phyloP scores from a whole-genome alignment of 2,888 invertebrate species.

The Neoascia interrupta region DNA sequence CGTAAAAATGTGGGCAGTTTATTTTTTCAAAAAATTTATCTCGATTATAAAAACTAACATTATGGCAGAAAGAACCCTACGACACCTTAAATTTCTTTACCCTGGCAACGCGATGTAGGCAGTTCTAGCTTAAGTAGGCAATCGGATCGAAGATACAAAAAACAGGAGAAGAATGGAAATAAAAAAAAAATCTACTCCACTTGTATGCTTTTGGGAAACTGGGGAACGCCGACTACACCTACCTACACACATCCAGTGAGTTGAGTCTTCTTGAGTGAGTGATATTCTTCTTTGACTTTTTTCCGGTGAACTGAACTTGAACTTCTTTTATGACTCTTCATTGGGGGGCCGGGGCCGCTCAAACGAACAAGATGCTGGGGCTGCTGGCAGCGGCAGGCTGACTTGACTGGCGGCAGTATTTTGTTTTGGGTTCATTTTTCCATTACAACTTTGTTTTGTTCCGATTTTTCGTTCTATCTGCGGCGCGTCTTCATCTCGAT shows the following conservation, averaged over 20 bases:
- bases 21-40: too few relatives aligned
- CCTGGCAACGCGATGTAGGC: conserved; percentile 13
- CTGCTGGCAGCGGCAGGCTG: conserved; percentile 8
- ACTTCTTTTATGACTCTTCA: conserved; percentile 67
- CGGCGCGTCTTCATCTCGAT: conserved; percentile 62
- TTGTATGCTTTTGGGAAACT: conserved; percentile 29
- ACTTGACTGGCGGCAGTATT: conserved; percentile 44
- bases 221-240: conserved; percentile 24
- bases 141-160: neutral
- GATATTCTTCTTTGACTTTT: conserved; percentile 31
- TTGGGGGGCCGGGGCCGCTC: conserved; percentile 63
- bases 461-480: conserved; percentile 65
- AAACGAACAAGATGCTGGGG: conserved; percentile 34
- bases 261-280: conserved; percentile 66
- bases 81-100: neutral
- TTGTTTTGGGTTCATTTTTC: conserved; percentile 65
- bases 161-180: neutral
- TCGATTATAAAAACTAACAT: too few relatives aligned
- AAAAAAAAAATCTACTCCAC: conserved; percentile 32
- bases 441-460: conserved; percentile 70
- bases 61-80: too few relatives aligned
- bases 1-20: too few relatives aligned
- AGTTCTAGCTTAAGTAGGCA: too few relatives aligned
- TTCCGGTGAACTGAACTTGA: conserved; percentile 68
- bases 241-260: conserved; percentile 43